Evolutionary conservation across 2,888 invertebrate genomes (phyloP).

Genomic region (Ectobius pallidus): DNA sequence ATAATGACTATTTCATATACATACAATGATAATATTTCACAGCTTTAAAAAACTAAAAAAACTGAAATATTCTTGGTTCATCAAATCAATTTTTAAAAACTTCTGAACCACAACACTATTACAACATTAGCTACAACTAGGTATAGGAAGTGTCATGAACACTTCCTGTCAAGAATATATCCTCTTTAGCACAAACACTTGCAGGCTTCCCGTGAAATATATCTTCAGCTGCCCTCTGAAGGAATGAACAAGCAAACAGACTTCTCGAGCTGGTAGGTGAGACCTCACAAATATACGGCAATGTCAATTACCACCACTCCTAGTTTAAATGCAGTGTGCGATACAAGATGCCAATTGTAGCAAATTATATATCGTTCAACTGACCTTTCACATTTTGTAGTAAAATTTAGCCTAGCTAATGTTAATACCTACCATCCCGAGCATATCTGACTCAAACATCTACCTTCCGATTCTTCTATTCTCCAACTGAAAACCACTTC

Average conservation of each 20-base stretch:
- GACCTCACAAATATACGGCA: neutral
- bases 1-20: conserved; percentile 34
- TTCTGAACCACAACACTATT: conserved; percentile 7
- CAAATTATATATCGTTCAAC: no score
- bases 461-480: neutral
- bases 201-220: neutral
- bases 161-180: neutral
- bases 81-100: neutral
- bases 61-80: conserved; percentile 9
- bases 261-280: conserved; percentile 2
- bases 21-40: conserved; percentile 6
- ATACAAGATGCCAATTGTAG: neutral
- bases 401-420: neutral
- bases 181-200: neutral
- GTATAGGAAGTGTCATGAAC: neutral
- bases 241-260: neutral
- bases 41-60: conserved; percentile 6
- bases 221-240: conserved; percentile 4
- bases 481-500: neutral
- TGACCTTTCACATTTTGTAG: no score
- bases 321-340: neutral
- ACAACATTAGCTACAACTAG: neutral
- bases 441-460: neutral
- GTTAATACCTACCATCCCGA: neutral
- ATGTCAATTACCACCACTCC: neutral